These are phyloP conservation scores for Aphidius ervi DNA, from an alignment of 1,140 invertebrate species.

Conservation along the genomic window DNA sequence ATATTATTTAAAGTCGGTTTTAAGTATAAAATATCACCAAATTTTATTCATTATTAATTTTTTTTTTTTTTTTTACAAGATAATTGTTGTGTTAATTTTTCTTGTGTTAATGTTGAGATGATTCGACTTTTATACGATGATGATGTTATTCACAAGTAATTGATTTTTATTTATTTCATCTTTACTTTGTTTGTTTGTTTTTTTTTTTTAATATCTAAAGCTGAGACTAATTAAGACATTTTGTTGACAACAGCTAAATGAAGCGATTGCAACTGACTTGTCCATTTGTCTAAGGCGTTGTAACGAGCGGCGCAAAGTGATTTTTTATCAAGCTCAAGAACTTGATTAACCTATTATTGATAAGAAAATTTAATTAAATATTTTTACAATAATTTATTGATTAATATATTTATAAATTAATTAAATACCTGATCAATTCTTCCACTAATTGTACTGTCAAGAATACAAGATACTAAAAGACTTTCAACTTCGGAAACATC, in stretches of 20 bases:
- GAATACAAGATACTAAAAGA: conserved; percentile 96
- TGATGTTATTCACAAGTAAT: conserved; percentile 22
- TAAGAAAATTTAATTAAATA: neutral
- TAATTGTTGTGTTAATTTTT: neutral
- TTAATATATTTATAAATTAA: conserved; percentile 7
- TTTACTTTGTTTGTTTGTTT: neutral
- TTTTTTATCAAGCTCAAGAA: conserved; percentile 83
- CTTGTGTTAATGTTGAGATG: neutral
- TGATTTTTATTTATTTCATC: conserved; percentile 17
- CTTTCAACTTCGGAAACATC: conserved; percentile 94
- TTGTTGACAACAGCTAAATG: conserved; percentile 87
- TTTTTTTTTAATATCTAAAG: conserved; percentile 4
- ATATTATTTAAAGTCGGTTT: too few relatives aligned
- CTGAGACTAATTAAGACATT: conserved; percentile 63
- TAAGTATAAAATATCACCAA: too few relatives aligned
- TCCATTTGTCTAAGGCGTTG: conserved; percentile 94
- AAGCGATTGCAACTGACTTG: conserved; percentile 80
- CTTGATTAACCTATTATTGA: conserved; percentile 72
- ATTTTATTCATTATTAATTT: too few relatives aligned
- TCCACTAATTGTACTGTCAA: conserved; percentile 96
- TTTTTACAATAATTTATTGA: conserved; percentile 8
- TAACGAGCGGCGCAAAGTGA: conserved; percentile 81
- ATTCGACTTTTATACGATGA: too few relatives aligned
- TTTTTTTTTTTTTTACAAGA: conserved; percentile 2
- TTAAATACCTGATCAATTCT: conserved; percentile 82